Conservation (phyloP, 2,113 vertebrate species). For the Cisticola juncidis region DNA sequence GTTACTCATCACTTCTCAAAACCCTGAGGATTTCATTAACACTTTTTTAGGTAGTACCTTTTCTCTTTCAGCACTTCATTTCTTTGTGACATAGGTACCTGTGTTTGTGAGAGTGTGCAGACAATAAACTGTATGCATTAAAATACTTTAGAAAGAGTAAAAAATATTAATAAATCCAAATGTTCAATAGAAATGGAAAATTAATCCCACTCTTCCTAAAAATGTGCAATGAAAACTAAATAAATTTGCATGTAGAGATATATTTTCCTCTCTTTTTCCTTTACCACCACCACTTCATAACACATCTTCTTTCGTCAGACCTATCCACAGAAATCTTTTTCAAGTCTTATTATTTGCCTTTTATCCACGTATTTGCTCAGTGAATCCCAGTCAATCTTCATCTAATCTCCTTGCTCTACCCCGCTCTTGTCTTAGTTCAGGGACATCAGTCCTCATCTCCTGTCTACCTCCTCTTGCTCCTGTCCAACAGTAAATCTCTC, state of each 20-base stretch:
- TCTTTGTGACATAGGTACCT: background rate
- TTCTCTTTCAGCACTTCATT: background rate
- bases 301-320: background rate
- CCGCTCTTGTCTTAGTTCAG: background rate
- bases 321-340: background rate
- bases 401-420: background rate
- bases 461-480: background rate
- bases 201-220: background rate
- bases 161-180: background rate
- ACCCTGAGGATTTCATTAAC: background rate
- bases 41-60: background rate
- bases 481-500: background rate
- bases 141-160: background rate
- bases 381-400: background rate
- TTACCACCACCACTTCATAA: background rate
- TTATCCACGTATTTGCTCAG: background rate
- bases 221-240: background rate
- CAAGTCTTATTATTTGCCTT: background rate
- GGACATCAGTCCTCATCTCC: background rate
- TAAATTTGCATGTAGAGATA: background rate
- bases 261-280: background rate
- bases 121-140: background rate
- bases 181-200: background rate
- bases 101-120: background rate
- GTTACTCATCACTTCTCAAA: background rate